Base-by-base conservation (phyloP, 2,888 invertebrate species). In the Dendrolimus pini region DNA sequence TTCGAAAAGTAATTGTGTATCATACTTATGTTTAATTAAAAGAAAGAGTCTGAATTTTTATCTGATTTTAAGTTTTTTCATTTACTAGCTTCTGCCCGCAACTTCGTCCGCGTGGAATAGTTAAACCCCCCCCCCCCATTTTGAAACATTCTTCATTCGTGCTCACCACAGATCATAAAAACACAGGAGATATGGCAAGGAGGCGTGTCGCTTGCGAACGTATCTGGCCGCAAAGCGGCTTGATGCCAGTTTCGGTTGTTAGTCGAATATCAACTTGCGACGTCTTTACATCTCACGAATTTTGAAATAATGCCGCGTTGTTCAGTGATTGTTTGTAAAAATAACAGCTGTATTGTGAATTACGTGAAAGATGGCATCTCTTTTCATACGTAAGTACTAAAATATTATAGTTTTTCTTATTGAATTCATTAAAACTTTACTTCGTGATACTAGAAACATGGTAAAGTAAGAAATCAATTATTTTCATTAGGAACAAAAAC, bases 331-430 rank as follows among this genome's bases (percentile, higher is more conserved):
- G 54, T 59, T 57, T 59, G 59, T 30, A 57, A 57, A 55, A 56
- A 57, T 55, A 57, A 41, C 42, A 59, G 55, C 55, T 55, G 10
- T 59, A 55, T 52, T 57, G 56, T 59, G 59, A 59, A 59, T 57
- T 59, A 59, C 41, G 41, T 7, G 53, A 55, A 56, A 53, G 47
- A 57, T 57, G 57, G 56, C 55, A 56, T 59, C 53, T 57, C 59
- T 55, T 59, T 59, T 59, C 59, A 59, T 42, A 57, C 55, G 55
- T 57, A 57, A 59, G 57, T 59, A 59, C 9, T 12, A 57, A 52
- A 54, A 56, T 59, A 54, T 54, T 56, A 52, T 53, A 13, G 42
- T 47, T 55, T 55, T 13, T 41, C 47, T 53, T 7, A 53, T 53
- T 1, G 18, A 18, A 18, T 18, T 18, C 18, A 18, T 18, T 18